Percentiles rank a stretch among this genome's conserved stretches.
Evolutionary conservation across 53 echinoderm and acorn worm species (phyloP).

Genomic region (Mesocentrotus franciscanus): DNA sequence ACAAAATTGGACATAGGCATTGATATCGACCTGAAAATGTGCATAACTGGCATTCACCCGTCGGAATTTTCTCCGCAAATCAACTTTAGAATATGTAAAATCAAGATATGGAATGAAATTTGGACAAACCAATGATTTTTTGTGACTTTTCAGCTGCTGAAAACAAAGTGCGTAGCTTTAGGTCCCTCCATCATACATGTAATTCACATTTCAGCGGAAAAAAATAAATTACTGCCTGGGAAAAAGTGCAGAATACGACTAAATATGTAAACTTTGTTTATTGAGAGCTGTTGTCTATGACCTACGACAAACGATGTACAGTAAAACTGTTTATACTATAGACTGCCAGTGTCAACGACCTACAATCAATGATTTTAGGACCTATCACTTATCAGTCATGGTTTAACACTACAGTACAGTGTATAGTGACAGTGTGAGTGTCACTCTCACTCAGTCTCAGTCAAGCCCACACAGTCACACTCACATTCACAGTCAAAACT

Average conservation of each 20-base stretch:
- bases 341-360: neutral
- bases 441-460: neutral
- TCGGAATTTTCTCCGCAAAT: neutral
- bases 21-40: neutral
- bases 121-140: too few relatives aligned
- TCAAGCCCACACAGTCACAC: neutral
- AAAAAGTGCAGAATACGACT: too few relatives aligned
- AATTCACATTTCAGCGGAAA: too few relatives aligned
- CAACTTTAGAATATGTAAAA: neutral
- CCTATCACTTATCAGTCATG: conserved; percentile 7
- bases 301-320: neutral
- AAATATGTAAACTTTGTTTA: too few relatives aligned
- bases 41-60: neutral
- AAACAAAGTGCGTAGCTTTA: too few relatives aligned
- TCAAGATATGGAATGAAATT: neutral
- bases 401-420: neutral
- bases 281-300: too few relatives aligned
- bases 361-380: neutral
- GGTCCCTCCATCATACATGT: too few relatives aligned
- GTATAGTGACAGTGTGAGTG: neutral
- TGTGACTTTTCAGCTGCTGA: too few relatives aligned
- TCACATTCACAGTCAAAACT: conserved; percentile 13
- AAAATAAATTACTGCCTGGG: too few relatives aligned
- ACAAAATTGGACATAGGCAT: neutral
- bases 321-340: neutral